Evolutionary conservation across 2,797 vertebrate genomes (phyloP).

Genomic region (Eutrigla gurnardus): DNA sequence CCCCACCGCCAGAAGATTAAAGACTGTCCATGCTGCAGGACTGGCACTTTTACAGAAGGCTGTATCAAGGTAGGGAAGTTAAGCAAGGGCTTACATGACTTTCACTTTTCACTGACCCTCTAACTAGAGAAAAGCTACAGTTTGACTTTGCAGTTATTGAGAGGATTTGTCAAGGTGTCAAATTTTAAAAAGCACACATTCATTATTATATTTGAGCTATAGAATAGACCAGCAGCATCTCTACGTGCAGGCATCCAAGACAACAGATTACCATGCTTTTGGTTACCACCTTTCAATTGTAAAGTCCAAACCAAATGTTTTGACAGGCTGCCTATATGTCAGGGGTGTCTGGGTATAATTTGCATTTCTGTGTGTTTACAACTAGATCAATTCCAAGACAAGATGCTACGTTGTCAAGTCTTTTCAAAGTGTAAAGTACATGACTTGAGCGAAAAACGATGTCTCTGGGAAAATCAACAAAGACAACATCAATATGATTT

Average conservation of each 20-base stretch:
- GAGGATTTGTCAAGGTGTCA: not conserved
- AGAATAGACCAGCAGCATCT: not conserved
- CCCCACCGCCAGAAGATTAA: constrained; percentile 50
- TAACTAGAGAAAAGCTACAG: not conserved
- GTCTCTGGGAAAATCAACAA: not conserved
- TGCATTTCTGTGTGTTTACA: constrained; percentile 6
- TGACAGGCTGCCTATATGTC: not conserved
- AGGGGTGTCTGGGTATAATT: constrained; percentile 8
- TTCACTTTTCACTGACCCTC: constrained; percentile 18
- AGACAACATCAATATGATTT: constrained; percentile 14
- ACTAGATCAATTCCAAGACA: constrained; percentile 18
- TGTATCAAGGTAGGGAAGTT: not conserved
- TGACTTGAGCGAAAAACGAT: not conserved
- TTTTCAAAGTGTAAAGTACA: constrained; percentile 30
- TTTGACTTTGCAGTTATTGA: not conserved
- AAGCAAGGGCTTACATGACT: not conserved
- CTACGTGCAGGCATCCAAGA: not conserved
- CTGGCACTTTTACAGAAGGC: not conserved
- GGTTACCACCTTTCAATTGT: constrained; percentile 8
- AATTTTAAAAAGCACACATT: not conserved
- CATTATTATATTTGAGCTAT: not conserved
- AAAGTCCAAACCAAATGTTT: constrained; percentile 19
- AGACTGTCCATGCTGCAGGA: constrained; percentile 19
- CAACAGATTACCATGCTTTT: constrained; percentile 1
- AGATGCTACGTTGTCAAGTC: constrained; percentile 13